A percentile compares a stretch with the other conserved stretches of the same genome.
These are phyloP conservation scores for Nephrotoma guestfalica DNA, from an alignment of 2,888 invertebrate genomes.

Conservation along the genomic window DNA sequence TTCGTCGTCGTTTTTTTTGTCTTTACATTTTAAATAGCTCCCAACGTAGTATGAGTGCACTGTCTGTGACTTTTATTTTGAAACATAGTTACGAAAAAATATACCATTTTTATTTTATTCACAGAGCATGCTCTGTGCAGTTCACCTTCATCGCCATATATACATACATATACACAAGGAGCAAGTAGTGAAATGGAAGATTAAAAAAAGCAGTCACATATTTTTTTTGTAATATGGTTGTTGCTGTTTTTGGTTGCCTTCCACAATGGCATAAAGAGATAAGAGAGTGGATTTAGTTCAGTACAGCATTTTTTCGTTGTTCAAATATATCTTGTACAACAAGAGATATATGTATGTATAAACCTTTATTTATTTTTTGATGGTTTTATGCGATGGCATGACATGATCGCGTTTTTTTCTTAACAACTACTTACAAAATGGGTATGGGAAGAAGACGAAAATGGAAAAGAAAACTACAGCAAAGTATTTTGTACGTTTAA, in stretches of 20 bases:
- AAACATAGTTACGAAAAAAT: not conserved
- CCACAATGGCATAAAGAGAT: not conserved
- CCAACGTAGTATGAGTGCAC: not conserved
- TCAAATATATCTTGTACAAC: not conserved
- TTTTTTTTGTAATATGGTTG: not conserved
- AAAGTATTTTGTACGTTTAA: not conserved
- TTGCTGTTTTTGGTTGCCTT: not conserved
- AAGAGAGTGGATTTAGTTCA: not conserved
- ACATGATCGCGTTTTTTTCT: conserved; percentile 1
- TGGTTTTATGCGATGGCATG: conserved; percentile 1
- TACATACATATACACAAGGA: not conserved
- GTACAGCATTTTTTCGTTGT: not conserved
- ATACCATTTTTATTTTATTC: not conserved
- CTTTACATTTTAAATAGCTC: not conserved
- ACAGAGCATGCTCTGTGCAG: conserved; percentile 1
- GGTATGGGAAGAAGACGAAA: not conserved
- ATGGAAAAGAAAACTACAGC: not conserved
- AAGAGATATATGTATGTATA: not conserved
- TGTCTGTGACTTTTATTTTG: not conserved
- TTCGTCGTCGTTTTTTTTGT: not conserved
- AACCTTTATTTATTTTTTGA: not conserved
- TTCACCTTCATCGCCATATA: not conserved
- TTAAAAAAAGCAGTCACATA: not conserved
- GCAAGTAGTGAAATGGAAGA: not conserved
- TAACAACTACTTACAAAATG: not conserved